These are phyloP conservation scores for Gymnarchus niloticus DNA, from an alignment of 2,113 vertebrate species.

Conservation along the genomic window DNA sequence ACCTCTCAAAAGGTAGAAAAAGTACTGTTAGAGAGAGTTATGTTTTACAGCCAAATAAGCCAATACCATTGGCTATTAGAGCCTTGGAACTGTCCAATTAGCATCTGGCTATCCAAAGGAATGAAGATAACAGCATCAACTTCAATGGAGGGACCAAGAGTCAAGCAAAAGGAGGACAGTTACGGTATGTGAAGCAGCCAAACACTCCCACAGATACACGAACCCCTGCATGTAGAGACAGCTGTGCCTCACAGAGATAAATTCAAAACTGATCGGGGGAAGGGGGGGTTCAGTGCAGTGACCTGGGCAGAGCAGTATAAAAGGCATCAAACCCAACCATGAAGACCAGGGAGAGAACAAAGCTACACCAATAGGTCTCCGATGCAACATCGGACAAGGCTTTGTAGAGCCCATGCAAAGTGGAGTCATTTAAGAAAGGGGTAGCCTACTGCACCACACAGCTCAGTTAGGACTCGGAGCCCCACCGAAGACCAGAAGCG, in stretches of 20 bases:
- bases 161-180: no score
- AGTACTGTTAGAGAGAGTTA: no score
- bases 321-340: background rate
- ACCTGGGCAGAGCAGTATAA: background rate
- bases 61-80: no score
- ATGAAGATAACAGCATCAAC: no score
- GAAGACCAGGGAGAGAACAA: background rate
- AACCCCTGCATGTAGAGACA: background rate
- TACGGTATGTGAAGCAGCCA: no score
- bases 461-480: background rate
- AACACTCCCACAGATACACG: background rate
- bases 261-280: no score
- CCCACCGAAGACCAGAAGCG: background rate
- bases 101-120: no score
- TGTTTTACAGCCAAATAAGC: no score
- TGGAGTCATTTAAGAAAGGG: background rate
- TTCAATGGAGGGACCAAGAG: no score
- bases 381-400: constrained; percentile 1
- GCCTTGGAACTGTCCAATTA: no score
- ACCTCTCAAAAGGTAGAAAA: no score
- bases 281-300: background rate
- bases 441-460: background rate
- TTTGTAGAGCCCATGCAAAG: background rate
- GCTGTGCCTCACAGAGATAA: no score
- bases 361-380: background rate